phyloP scores from a whole-genome alignment of 2,888 invertebrate species.

The Polymixis flavicincta region DNA sequence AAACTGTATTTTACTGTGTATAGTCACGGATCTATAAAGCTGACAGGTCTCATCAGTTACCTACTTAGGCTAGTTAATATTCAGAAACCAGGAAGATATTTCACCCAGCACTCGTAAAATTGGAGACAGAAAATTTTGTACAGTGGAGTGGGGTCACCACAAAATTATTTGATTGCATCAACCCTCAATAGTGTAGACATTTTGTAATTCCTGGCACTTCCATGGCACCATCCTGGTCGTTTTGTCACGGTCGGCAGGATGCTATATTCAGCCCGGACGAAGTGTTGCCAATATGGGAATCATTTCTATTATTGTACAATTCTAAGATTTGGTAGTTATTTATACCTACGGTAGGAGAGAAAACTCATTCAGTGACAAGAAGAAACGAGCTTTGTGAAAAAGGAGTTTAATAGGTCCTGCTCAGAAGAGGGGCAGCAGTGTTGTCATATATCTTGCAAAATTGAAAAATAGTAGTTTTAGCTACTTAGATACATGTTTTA shows the following conservation, averaged over 20 bases:
- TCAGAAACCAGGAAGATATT: neutral
- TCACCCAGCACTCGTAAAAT: neutral
- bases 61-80: neutral
- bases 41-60: too few species aligned
- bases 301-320: slow-evolving; percentile 35
- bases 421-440: neutral
- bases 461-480: too few species aligned
- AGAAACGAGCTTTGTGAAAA: neutral
- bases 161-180: slow-evolving; percentile 25
- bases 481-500: too few species aligned
- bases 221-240: slow-evolving; percentile 55
- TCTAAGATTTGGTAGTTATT: neutral
- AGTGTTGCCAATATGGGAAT: slow-evolving; percentile 47
- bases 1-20: too few species aligned
- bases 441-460: neutral
- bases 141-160: neutral
- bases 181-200: slow-evolving; percentile 33
- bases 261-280: slow-evolving; percentile 66
- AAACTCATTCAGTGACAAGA: neutral
- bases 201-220: slow-evolving; percentile 51
- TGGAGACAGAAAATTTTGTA: neutral
- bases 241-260: slow-evolving; percentile 70
- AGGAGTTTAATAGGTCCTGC: neutral
- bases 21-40: too few species aligned
- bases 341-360: neutral